Percentiles rank a stretch among this genome's conserved stretches.
Evolutionary conservation across 1,140 invertebrate genomes (phyloP).

Genomic region (Sitobion miscanthi): DNA sequence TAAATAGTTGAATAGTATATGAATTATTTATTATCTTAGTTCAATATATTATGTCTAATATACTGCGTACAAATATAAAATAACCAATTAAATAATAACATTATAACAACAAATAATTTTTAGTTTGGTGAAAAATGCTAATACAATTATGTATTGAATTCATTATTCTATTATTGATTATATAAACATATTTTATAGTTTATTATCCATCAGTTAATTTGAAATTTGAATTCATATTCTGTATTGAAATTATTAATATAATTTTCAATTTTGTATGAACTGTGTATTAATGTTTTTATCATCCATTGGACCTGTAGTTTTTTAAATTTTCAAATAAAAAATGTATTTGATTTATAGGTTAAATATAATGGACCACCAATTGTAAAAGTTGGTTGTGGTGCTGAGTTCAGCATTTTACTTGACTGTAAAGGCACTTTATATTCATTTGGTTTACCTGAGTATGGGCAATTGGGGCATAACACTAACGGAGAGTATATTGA

Average conservation of each 20-base stretch:
- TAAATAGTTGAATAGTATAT: not conserved
- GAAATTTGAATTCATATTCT: not conserved
- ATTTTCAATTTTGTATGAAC: not conserved
- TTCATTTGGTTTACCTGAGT: slow-evolving; percentile 91
- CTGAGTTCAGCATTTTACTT: slow-evolving; percentile 88
- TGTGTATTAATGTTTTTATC: not conserved
- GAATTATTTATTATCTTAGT: not conserved
- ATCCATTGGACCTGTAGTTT: not conserved
- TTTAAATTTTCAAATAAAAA: not conserved
- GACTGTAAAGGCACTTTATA: slow-evolving; percentile 87
- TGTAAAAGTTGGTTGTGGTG: slow-evolving; percentile 86
- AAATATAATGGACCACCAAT: slow-evolving; percentile 76
- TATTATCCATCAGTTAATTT: not conserved
- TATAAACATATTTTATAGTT: not conserved
- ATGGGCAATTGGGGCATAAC: slow-evolving; percentile 90
- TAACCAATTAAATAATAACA: not conserved
- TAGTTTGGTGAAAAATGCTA: not conserved
- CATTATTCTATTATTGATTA: not conserved
- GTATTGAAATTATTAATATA: not conserved
- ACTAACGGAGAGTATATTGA: slow-evolving; percentile 94
- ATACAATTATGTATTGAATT: not conserved
- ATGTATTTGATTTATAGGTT: slow-evolving; percentile 60
- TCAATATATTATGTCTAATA: not conserved
- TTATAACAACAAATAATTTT: not conserved
- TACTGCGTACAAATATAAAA: too few species aligned